Evolutionary conservation across 64 coral and sea anemone species (phyloP).

Genomic region (Orbicella faveolata): DNA sequence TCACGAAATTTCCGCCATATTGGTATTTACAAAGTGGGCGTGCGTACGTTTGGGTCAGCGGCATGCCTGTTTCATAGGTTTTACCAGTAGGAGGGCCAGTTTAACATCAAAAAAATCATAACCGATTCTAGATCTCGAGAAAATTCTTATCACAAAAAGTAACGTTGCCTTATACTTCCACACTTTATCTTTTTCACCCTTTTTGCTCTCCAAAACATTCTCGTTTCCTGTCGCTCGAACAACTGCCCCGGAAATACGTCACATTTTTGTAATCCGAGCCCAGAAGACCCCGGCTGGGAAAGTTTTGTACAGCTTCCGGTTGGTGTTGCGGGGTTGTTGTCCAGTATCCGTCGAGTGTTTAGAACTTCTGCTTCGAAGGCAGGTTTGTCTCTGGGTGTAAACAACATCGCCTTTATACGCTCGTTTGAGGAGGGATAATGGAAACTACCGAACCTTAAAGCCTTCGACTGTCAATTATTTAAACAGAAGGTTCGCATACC

Average conservation of each 20-base stretch:
- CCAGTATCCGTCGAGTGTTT: not conserved
- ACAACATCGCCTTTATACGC: not conserved
- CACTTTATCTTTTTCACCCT: too few relatives aligned
- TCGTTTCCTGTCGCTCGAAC: not conserved
- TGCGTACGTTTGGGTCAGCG: slow-evolving; percentile 9
- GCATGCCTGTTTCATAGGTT: not conserved
- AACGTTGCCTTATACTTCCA: too few relatives aligned
- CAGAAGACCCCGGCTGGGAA: not conserved
- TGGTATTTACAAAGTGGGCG: slow-evolving; percentile 36
- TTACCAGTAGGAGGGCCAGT: too few relatives aligned
- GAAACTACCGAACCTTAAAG: not conserved
- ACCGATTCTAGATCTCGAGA: too few relatives aligned
- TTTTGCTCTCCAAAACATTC: not conserved
- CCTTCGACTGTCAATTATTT: not conserved
- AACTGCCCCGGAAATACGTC: slow-evolving; percentile 23
- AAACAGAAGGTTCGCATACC: not conserved
- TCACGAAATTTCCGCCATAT: slow-evolving; percentile 34
- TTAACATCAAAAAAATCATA: too few relatives aligned
- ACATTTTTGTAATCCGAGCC: not conserved
- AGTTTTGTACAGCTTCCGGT: slow-evolving; percentile 9
- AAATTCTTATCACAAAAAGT: too few relatives aligned
- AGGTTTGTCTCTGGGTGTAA: not conserved
- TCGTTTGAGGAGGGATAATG: not conserved
- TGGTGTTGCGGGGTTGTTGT: not conserved
- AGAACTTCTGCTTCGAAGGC: not conserved